Evolutionary conservation across 2,113 vertebrate genomes (phyloP), one percentile per base, ranked within the genome.

Genomic region (Mesitornis unicolor): DNA sequence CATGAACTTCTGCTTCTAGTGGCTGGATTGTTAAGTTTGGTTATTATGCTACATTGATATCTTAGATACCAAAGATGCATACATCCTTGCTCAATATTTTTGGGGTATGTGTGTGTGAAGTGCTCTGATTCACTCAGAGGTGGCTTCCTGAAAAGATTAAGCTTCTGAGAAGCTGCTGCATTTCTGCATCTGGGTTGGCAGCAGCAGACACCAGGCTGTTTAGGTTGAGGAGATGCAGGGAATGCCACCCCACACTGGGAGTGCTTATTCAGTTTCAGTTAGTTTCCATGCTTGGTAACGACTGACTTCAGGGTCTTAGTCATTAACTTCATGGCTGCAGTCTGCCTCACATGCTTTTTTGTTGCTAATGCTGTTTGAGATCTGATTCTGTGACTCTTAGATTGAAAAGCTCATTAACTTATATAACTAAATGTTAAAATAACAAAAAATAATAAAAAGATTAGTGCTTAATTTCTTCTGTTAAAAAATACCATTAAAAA

Each of bases 211-310:
- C 9, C 0, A 1, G 22, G 43, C 13, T 59, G 31, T 40, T 88
- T 38, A 59, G 26, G 9, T 7, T 84, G 74, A 51, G 33, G 24
- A 28, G 12, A 9, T 67, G 10, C 70, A 67, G 36, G 31, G 9
- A 48, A 40, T 2, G 4, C 36, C n/a, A 65, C 11, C 21, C 13
- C 0, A 3, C 16, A 10, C 14, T 26, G 8, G 20, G 7, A 77
- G 5, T 31, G 16, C 9, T 16, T 8, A 40, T 14, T 31, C 7
- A 28, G 6, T 61, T 78, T 78, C 57, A 50, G 14, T 33, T 64
- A 29, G 35, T 64, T 67, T 74, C 25, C 7, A 3, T 53, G 13
- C n/a, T 70, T 59, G 45, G 9, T 31, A 35, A 60, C 38, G 20
- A 22, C n/a, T 31, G 38, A 53, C 40, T 47, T 74, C 1, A 1